phyloP scores from a whole-genome alignment of 1,140 invertebrate genomes.

The Glomeris maerens region DNA sequence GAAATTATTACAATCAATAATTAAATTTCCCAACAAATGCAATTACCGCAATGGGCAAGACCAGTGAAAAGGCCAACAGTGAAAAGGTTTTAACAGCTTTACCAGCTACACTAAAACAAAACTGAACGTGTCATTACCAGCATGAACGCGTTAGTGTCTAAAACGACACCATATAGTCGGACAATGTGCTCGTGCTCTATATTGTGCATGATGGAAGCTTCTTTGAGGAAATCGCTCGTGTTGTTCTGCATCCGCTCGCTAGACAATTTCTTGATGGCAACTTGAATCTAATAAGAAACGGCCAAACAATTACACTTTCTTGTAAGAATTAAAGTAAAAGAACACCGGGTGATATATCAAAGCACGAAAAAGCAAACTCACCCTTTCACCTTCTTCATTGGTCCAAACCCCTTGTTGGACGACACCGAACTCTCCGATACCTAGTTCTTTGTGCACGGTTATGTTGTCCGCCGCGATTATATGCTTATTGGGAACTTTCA shows the following conservation, averaged over 20 bases:
- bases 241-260: constrained; percentile 89
- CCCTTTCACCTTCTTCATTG: constrained; percentile 73
- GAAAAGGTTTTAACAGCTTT: no score
- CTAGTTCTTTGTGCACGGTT: constrained; percentile 83
- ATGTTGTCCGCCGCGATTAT: constrained; percentile 90
- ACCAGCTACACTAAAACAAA: no score
- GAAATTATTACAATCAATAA: no score
- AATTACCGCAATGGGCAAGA: no score
- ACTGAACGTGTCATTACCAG: constrained; percentile 43
- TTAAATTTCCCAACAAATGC: no score
- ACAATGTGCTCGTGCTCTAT: constrained; percentile 96
- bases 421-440: constrained; percentile 91
- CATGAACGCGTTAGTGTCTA: constrained; percentile 89
- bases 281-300: constrained; percentile 53
- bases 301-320: no score
- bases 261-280: constrained; percentile 91
- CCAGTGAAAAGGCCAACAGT: no score
- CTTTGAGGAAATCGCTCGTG: constrained; percentile 91
- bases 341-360: background rate
- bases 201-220: constrained; percentile 94
- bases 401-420: constrained; percentile 97
- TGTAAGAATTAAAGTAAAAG: background rate
- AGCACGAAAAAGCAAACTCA: constrained; percentile 31
- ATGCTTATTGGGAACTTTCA: constrained; percentile 69
- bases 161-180: constrained; percentile 86